These are phyloP conservation scores for Drosophila mulleri DNA, from an alignment of 2,888 invertebrate genomes.

Conservation along the genomic window DNA sequence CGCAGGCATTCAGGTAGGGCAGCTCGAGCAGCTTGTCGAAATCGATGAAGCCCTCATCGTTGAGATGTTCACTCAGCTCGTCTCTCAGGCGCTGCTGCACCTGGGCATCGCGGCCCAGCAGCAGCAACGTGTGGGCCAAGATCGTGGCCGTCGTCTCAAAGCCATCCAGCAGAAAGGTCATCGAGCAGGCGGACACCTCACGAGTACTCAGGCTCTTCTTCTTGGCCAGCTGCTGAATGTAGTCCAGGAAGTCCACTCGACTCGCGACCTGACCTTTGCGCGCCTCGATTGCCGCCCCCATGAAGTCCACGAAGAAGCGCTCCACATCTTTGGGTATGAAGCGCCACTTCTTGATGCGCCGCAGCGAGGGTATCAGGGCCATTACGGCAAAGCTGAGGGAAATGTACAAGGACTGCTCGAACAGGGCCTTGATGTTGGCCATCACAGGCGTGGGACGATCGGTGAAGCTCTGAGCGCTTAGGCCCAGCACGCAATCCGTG, in stretches of 20 bases:
- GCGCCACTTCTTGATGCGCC: slow-evolving; percentile 54
- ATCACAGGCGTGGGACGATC: slow-evolving; percentile 79
- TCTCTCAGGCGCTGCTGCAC: slow-evolving; percentile 73
- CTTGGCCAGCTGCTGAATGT: slow-evolving; percentile 77
- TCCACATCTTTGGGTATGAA: slow-evolving; percentile 87
- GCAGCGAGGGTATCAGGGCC: slow-evolving; percentile 70
- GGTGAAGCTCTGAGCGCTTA: slow-evolving; percentile 84
- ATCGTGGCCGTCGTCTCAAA: slow-evolving; percentile 81
- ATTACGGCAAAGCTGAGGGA: slow-evolving; percentile 53
- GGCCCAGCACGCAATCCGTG: slow-evolving; percentile 85
- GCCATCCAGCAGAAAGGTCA: slow-evolving; percentile 83
- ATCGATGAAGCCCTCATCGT: slow-evolving; percentile 56
- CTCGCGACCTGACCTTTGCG: slow-evolving; percentile 38
- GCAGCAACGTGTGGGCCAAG: slow-evolving; percentile 67
- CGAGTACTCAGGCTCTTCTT: slow-evolving; percentile 66
- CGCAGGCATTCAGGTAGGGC: slow-evolving; percentile 81
- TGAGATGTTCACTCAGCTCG: slow-evolving; percentile 66
- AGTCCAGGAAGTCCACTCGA: slow-evolving; percentile 81
- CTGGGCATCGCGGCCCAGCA: slow-evolving; percentile 69
- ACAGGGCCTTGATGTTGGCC: slow-evolving; percentile 70
- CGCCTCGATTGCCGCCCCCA: slow-evolving; percentile 71
- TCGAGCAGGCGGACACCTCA: slow-evolving; percentile 70
- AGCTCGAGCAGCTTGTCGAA: slow-evolving; percentile 80
- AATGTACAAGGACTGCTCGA: slow-evolving; percentile 66
- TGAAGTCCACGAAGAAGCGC: slow-evolving; percentile 69